Percentiles rank a stretch among this genome's conserved stretches.
Evolutionary conservation across 2,113 vertebrate species (phyloP).

Genomic region (Eublepharis macularius): DNA sequence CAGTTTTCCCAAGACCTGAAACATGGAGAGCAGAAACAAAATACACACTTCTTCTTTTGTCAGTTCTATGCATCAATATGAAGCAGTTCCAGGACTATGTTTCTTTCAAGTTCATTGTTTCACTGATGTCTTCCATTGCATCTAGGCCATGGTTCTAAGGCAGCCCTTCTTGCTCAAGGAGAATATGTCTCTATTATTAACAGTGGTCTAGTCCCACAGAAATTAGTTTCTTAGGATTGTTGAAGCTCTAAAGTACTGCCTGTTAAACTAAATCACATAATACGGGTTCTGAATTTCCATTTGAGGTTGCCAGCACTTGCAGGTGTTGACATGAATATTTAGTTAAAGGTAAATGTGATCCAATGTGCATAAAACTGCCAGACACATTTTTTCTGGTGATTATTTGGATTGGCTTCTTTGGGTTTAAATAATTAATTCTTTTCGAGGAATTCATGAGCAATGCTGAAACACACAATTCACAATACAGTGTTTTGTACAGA

Average conservation of each 20-base stretch:
- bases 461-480: neutral
- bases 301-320: slow-evolving; percentile 23
- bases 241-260: neutral
- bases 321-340: slow-evolving; percentile 48
- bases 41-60: neutral
- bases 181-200: neutral
- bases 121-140: neutral
- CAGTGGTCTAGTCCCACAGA: neutral
- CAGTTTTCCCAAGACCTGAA: neutral
- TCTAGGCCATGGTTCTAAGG: neutral
- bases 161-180: neutral
- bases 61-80: neutral
- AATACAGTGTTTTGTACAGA: neutral
- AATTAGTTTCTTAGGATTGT: neutral
- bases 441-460: neutral
- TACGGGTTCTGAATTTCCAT: slow-evolving; percentile 17
- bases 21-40: neutral
- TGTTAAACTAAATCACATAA: slow-evolving; percentile 29
- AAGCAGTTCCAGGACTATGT: neutral
- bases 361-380: slow-evolving; percentile 26
- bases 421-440: slow-evolving; percentile 3
- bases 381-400: neutral
- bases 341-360: slow-evolving; percentile 46
- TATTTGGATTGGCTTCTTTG: slow-evolving; percentile 10
- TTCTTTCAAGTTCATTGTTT: neutral